Evolutionary conservation across 2,888 invertebrate genomes (phyloP).

Genomic region (Temnothorax unifasciatus): DNA sequence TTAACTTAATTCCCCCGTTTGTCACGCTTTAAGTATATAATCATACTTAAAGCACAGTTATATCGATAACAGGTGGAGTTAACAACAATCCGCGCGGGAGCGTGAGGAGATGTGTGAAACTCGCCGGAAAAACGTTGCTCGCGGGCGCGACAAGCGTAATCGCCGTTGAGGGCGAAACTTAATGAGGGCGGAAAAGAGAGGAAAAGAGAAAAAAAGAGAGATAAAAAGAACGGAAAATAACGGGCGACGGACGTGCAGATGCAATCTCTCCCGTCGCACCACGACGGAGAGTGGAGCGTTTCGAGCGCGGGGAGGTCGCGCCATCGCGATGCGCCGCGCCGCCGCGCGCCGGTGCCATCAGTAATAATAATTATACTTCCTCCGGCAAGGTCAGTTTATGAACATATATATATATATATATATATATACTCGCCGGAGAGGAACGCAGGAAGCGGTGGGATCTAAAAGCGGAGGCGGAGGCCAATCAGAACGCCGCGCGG

Average conservation of each 20-base stretch:
- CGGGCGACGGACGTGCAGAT: slow-evolving; percentile 16
- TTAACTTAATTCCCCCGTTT: neutral
- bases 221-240: slow-evolving; percentile 22
- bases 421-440: slow-evolving; percentile 60
- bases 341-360: slow-evolving; percentile 61
- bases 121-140: slow-evolving; percentile 51
- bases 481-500: slow-evolving; percentile 68
- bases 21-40: slow-evolving; percentile 6
- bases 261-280: neutral
- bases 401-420: slow-evolving; percentile 45
- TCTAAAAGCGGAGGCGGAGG: slow-evolving; percentile 66
- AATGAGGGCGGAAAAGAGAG: slow-evolving; percentile 17
- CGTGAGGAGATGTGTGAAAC: slow-evolving; percentile 15
- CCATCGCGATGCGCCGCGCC: slow-evolving; percentile 58
- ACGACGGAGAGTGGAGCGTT: slow-evolving; percentile 42
- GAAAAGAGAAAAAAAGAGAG: slow-evolving; percentile 15
- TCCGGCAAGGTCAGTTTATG: slow-evolving; percentile 67
- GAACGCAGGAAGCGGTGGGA: slow-evolving; percentile 71
- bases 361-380: slow-evolving; percentile 71
- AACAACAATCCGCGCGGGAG: neutral
- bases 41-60: slow-evolving; percentile 2
- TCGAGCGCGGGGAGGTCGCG: slow-evolving; percentile 49
- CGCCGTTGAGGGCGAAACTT: slow-evolving; percentile 38
- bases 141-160: slow-evolving; percentile 48
- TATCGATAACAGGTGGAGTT: slow-evolving; percentile 8